Base-by-base conservation (phyloP, 1,140 invertebrate species). In the Goniozus legneri region DNA sequence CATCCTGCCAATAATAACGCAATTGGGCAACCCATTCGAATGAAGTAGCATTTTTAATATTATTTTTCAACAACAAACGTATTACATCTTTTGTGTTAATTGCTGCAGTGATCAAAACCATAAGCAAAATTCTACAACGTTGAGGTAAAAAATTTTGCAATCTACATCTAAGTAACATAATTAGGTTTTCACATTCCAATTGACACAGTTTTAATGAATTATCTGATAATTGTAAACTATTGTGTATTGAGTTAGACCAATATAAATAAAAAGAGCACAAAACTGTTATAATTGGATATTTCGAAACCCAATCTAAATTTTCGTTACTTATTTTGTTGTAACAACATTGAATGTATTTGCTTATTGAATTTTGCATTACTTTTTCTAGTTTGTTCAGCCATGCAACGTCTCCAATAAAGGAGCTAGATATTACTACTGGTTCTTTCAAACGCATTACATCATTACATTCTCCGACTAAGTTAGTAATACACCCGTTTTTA, bases 1-100 rank as follows among this genome's bases (percentile, higher is more conserved):
- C 85, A 22, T 81, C 84, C 35, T 82, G 73, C 64, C 87, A 92
- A 68, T 95, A 94, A 69, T 95, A 92, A 32, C 90, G 79, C 7
- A 89, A 83, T 70, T 95, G 92, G 57, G 89, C 87, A 58, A 89
- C 79, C 92, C 92, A 96, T 65, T 93, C 87, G 74, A 95, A 95
- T 64, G 95, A 91, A 2, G 76, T 77, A 0, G 82, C 71, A 38
- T 52, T 60, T 13, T 56, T 47, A 3, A 79, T 60, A 15, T 79
- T 71, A 21, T 77, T 74, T 0, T 75, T 57, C 8, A 79, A 65
- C n/a, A 89, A 61, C 22, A 78, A 62, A 4, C 67, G 63, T 8
- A 83, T 64, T 4, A 86, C 76, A 53, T 87, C 82, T 52, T 80
- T 72, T 8, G 84, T 79, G 53, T 86, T 78, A 15, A 84, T 80